Percentiles rank a stretch among this genome's conserved stretches.
phyloP scores from a whole-genome alignment of 1,140 invertebrate genomes.

The Ostrea edulis region DNA sequence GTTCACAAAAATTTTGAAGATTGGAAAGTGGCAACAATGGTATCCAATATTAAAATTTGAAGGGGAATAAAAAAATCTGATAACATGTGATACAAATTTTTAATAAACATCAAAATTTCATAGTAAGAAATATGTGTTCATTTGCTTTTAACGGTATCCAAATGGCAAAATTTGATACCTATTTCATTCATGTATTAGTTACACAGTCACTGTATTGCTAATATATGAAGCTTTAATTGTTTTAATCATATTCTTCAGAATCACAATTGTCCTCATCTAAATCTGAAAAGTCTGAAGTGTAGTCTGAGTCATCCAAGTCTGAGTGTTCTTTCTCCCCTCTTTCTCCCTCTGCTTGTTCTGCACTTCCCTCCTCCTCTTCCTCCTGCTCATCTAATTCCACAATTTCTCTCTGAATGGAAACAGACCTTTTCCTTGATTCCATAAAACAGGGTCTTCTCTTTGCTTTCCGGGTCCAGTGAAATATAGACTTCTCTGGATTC shows the following conservation, averaged over 20 bases:
- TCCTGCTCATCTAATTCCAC: not conserved
- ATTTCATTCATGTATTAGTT: slow-evolving; percentile 19
- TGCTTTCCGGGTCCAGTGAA: not conserved
- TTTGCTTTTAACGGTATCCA: no score
- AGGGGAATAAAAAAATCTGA: no score
- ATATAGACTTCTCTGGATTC: slow-evolving; percentile 16
- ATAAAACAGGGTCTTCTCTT: slow-evolving; percentile 41
- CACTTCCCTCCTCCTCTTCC: not conserved
- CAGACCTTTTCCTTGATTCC: slow-evolving; percentile 7
- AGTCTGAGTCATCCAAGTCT: not conserved
- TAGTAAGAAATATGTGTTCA: no score
- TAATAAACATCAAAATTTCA: no score
- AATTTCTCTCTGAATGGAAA: slow-evolving; percentile 18
- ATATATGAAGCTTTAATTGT: slow-evolving; percentile 5
- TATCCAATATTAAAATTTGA: no score
- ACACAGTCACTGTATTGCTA: not conserved
- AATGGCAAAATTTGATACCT: not conserved
- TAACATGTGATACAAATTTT: no score
- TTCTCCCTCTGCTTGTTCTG: slow-evolving; percentile 11
- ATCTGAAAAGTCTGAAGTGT: not conserved
- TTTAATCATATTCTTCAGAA: slow-evolving; percentile 25
- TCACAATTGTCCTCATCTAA: slow-evolving; percentile 1
- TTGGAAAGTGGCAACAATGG: no score
- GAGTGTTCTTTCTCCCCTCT: slow-evolving; percentile 14
- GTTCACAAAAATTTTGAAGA: no score